Conservation (phyloP, 1,140 invertebrate genomes). For the Glossosoma conforme region DNA sequence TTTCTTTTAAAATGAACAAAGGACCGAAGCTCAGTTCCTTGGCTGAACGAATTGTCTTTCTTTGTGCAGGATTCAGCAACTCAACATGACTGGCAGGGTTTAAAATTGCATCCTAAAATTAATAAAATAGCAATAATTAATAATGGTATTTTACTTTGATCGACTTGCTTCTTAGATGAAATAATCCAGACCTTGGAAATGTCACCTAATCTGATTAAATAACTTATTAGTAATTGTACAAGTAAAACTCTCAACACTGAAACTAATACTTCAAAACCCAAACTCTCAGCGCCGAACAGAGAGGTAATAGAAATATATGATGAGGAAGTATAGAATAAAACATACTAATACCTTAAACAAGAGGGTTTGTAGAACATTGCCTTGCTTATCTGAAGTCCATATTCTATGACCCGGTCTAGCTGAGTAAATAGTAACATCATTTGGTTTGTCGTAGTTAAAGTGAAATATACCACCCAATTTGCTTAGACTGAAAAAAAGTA, state of each 20-base stretch:
- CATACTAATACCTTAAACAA: slow-evolving; percentile 68
- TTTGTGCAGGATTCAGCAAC: slow-evolving; percentile 60
- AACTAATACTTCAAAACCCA: too few relatives aligned
- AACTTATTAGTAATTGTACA: too few relatives aligned
- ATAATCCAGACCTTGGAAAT: too few relatives aligned
- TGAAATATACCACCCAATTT: slow-evolving; percentile 61
- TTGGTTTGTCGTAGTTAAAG: slow-evolving; percentile 50
- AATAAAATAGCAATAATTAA: slow-evolving; percentile 17
- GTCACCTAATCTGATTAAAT: too few relatives aligned
- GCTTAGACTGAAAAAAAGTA: slow-evolving; percentile 52
- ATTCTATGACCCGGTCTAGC: slow-evolving; percentile 72
- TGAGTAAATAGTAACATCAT: slow-evolving; percentile 60
- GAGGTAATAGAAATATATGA: too few relatives aligned
- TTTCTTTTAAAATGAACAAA: slow-evolving; percentile 62
- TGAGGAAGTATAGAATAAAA: too few relatives aligned
- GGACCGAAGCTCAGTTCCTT: slow-evolving; percentile 63
- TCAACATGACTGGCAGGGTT: slow-evolving; percentile 59
- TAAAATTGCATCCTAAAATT: slow-evolving; percentile 53
- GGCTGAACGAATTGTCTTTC: slow-evolving; percentile 43
- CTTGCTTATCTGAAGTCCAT: slow-evolving; percentile 72
- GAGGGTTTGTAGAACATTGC: slow-evolving; percentile 77
- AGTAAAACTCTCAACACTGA: too few relatives aligned
- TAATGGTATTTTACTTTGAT: slow-evolving; percentile 28
- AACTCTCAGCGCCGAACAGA: too few relatives aligned
- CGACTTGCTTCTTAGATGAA: too few relatives aligned